A percentile compares a stretch with the other conserved stretches of the same genome.
phyloP scores from a whole-genome alignment of 2,797 vertebrate species.

The Sebastes reedi region DNA sequence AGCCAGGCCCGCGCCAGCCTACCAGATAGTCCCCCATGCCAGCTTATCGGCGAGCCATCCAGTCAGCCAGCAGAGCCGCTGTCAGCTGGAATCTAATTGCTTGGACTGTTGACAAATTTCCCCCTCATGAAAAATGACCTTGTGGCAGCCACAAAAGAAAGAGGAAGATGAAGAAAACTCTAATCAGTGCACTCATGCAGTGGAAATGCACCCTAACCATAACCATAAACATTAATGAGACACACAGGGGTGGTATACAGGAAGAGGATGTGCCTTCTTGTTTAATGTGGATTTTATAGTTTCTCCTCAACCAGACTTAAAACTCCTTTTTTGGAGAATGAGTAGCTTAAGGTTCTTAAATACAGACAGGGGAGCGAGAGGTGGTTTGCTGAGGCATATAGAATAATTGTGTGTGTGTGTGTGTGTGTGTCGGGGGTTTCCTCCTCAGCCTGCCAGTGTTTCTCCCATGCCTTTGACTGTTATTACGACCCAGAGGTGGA shows the following conservation, averaged over 20 bases:
- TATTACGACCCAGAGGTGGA: constrained; percentile 91
- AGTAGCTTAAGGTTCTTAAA: constrained; percentile 53
- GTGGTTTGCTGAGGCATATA: constrained; percentile 40
- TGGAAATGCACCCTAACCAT: constrained; percentile 39
- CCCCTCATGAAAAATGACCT: constrained; percentile 47
- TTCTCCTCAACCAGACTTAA: constrained; percentile 39
- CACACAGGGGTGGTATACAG: constrained; percentile 29
- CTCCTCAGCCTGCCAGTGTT: constrained; percentile 92
- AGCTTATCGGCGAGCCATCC: constrained; percentile 31
- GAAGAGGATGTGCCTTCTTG: constrained; percentile 46
- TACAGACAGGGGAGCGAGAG: constrained; percentile 13
- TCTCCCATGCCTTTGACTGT: constrained; percentile 91
- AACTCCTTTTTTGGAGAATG: constrained; percentile 27
- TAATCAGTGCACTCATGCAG: constrained; percentile 26
- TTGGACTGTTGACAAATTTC: constrained; percentile 60
- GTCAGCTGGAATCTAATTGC: constrained; percentile 60
- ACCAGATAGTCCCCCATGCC: constrained; percentile 15
- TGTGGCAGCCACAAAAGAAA: constrained; percentile 32
- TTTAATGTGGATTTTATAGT: constrained; percentile 59
- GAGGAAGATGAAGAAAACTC: constrained; percentile 30
- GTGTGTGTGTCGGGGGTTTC: constrained; percentile 65
- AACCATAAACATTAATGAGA: constrained; percentile 51
- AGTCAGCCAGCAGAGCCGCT: constrained; percentile 32
- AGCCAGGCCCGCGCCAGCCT: neutral
- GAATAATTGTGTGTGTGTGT: constrained; percentile 42